These are phyloP conservation scores for Teleopsis dalmanni DNA, from an alignment of 1,140 invertebrate species.

Conservation along the genomic window DNA sequence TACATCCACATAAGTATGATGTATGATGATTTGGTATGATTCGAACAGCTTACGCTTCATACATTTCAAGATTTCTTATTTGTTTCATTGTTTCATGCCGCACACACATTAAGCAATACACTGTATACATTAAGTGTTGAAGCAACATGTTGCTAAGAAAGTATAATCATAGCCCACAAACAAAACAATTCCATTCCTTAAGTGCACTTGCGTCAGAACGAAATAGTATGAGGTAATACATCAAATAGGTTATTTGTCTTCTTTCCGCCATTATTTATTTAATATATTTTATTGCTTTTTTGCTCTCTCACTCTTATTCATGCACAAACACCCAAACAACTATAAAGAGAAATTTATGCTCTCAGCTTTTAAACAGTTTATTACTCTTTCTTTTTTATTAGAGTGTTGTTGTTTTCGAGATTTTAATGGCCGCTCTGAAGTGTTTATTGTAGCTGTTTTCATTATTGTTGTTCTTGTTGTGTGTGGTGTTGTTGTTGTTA, in stretches of 20 bases:
- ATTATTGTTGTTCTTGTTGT: too few relatives aligned
- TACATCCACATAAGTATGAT: too few relatives aligned
- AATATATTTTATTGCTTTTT: constrained; percentile 4
- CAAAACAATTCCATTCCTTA: too few relatives aligned
- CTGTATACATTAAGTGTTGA: constrained; percentile 3
- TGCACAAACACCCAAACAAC: not conserved
- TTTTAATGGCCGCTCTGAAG: constrained; percentile 46
- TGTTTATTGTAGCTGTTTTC: constrained; percentile 45
- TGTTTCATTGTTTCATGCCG: too few relatives aligned
- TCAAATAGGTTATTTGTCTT: constrained; percentile 38
- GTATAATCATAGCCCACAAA: too few relatives aligned
- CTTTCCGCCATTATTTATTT: constrained; percentile 39
- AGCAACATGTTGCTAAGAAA: constrained; percentile 5
- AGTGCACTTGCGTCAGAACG: constrained; percentile 14
- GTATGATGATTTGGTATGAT: too few relatives aligned
- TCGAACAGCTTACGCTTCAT: too few relatives aligned
- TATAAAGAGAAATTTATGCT: not conserved
- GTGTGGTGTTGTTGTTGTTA: too few relatives aligned
- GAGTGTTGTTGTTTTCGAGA: constrained; percentile 14
- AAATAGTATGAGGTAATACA: constrained; percentile 12
- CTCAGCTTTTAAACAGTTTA: not conserved
- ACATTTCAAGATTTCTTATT: too few relatives aligned
- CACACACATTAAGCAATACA: constrained; percentile 4
- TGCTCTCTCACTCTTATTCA: not conserved
- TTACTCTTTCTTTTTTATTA: not conserved